A percentile compares a stretch with the other conserved stretches of the same genome.
These are phyloP conservation scores for Agriopis marginaria DNA, from an alignment of 2,888 invertebrate genomes.

Conservation along the genomic window DNA sequence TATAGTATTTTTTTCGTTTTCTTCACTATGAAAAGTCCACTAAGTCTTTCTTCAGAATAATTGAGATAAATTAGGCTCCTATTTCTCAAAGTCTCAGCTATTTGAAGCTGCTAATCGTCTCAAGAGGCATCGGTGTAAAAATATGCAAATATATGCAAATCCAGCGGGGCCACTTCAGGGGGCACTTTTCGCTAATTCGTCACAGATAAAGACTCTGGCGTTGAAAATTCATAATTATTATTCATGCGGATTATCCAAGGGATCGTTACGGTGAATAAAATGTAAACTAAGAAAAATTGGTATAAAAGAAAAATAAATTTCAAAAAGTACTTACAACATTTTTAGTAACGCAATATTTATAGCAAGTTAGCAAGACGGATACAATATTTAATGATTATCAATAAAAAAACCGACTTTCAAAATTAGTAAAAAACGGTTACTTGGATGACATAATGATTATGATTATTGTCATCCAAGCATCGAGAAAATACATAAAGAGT, in stretches of 20 bases:
- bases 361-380: no score
- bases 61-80: constrained; percentile 21
- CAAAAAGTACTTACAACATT: no score
- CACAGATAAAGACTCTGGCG: constrained; percentile 52
- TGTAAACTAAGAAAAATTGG: constrained; percentile 8
- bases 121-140: constrained; percentile 18
- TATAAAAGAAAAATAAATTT: neutral
- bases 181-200: constrained; percentile 62
- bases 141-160: constrained; percentile 54
- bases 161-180: constrained; percentile 35
- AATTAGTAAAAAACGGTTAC: no score
- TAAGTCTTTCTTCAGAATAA: constrained; percentile 11
- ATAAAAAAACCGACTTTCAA: no score
- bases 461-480: no score
- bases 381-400: no score
- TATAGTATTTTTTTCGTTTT: neutral
- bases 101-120: constrained; percentile 20
- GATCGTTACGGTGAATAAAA: constrained; percentile 31
- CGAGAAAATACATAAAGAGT: no score
- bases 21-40: neutral
- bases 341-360: no score
- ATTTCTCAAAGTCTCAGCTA: constrained; percentile 12
- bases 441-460: no score
- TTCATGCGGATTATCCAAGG: constrained; percentile 64
- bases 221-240: constrained; percentile 69